A percentile compares a stretch with the other conserved stretches of the same genome.
phyloP scores from a whole-genome alignment of 2,797 vertebrate genomes.

The Pseudomugil gertrudae region DNA sequence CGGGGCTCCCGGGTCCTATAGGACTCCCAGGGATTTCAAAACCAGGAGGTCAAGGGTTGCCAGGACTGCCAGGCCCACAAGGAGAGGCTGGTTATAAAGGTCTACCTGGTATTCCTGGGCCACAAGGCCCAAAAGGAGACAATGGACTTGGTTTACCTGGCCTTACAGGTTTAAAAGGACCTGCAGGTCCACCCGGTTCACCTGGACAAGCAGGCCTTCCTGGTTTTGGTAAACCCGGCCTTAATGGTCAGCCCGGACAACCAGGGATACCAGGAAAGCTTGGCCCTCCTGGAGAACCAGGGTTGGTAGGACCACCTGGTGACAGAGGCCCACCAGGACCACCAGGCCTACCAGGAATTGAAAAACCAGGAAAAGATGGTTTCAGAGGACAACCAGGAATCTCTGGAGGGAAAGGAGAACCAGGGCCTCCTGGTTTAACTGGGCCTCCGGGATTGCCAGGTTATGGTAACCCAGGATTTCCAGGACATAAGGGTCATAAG shows the following conservation, averaged over 20 bases:
- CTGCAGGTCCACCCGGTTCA: conserved; percentile 85
- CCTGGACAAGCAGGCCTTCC: conserved; percentile 87
- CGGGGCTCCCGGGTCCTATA: conserved; percentile 90
- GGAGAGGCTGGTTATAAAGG: conserved; percentile 94
- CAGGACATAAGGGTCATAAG: conserved; percentile 91
- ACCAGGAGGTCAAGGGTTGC: conserved; percentile 87
- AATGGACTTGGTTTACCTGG: conserved; percentile 90
- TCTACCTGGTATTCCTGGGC: conserved; percentile 84
- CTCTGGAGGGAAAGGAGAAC: conserved; percentile 90
- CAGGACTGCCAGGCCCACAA: conserved; percentile 86
- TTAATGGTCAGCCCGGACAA: conserved; percentile 90
- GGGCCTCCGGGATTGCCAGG: conserved; percentile 91
- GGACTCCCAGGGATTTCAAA: conserved; percentile 92
- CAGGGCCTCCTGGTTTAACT: conserved; percentile 88
- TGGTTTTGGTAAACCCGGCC: conserved; percentile 89
- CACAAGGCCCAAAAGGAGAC: conserved; percentile 88
- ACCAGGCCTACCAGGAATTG: conserved; percentile 87
- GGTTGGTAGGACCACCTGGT: conserved; percentile 84
- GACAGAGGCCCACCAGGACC: conserved; percentile 87
- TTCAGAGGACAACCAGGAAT: conserved; percentile 89
- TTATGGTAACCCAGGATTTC: conserved; percentile 91
- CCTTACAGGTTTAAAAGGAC: conserved; percentile 90
- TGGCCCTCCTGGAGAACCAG: conserved; percentile 88
- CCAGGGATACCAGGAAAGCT: conserved; percentile 89
- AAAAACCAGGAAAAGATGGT: conserved; percentile 92